phyloP scores from a whole-genome alignment of 2,888 invertebrate species.

The Drosophila ochracea region DNA sequence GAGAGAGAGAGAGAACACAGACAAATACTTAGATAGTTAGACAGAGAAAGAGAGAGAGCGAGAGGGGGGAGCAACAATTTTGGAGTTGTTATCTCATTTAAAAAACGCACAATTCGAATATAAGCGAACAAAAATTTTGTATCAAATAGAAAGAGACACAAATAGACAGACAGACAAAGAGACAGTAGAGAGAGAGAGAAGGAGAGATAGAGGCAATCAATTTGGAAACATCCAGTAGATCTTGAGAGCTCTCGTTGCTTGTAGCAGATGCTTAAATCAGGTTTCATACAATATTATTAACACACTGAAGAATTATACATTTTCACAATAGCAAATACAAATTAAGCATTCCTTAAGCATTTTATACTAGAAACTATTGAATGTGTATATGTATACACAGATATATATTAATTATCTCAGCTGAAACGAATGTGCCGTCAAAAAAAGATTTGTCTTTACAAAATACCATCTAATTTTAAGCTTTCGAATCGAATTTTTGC shows the following conservation, averaged over 20 bases:
- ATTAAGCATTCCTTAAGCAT: background rate
- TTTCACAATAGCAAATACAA: slow-evolving; percentile 4
- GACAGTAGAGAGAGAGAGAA: background rate
- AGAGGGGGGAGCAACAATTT: slow-evolving; percentile 16
- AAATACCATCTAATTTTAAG: background rate
- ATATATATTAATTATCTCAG: background rate
- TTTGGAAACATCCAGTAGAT: slow-evolving; percentile 28
- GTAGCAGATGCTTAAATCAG: slow-evolving; percentile 5
- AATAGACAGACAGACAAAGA: slow-evolving; percentile 1
- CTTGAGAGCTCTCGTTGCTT: slow-evolving; percentile 28
- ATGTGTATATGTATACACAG: background rate
- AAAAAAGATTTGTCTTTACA: background rate
- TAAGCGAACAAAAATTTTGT: slow-evolving; percentile 33
- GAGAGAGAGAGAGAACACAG: slow-evolving; percentile 51
- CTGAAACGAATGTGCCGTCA: slow-evolving; percentile 1
- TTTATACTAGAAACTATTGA: background rate
- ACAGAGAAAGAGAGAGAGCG: slow-evolving; percentile 24
- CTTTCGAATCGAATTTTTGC: background rate
- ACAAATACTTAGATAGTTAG: slow-evolving; percentile 41
- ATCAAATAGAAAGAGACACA: background rate
- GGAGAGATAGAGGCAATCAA: background rate
- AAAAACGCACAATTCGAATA: slow-evolving; percentile 39
- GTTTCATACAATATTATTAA: background rate
- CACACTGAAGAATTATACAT: background rate
- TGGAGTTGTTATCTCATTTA: slow-evolving; percentile 21